Base-by-base conservation (phyloP, 2,888 invertebrate genomes). In the Reticulitermes lucifugus region DNA sequence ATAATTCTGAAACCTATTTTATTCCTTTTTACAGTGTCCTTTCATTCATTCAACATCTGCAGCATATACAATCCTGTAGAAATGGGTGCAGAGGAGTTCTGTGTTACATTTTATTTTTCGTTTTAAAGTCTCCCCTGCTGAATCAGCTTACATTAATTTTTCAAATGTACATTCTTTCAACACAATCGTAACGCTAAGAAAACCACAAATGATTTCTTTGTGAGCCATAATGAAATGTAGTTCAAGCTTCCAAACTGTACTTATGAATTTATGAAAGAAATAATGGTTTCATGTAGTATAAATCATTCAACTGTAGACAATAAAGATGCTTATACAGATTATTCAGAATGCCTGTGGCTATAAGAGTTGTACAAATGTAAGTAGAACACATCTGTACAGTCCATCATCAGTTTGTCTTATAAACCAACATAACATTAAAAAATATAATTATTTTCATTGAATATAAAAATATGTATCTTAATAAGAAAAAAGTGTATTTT, bases 181-280 rank as follows among this genome's bases (percentile, higher is more conserved):
- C 14, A 55, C 18, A 14, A 18, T 51, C 51, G 2, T 55, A 14
- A 55, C 18, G 14, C 14, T 55, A 18, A 55, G 55, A 55, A 55
- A 55, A 55, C 55, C 5, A 4, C 55, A 14, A 18, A 55, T 46
- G 55, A 55, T 55, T 12, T 14, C 55, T 55, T 55, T 4, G 18
- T 55, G 55, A 18, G 55, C 7, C 55, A 2, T 18, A 18, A 5
- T 55, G 14, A 14, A 55, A 25, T 65, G 9, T 14, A 65, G 25
- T 65, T 25, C 65, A 65, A 65, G 65, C n/a, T 65, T n/a, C n/a
- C n/a, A 65, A 60, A n/a, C 65, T 65, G 65, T 65, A 65, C n/a
- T 65, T 65, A 6, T 25, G n/a, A 55, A 55, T 55, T 65, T 5
- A 65, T 65, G 1, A 60, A 60, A 12, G 7, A n/a, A 25, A 25